phyloP scores from a whole-genome alignment of 2,888 invertebrate genomes.

The Rosalia funebris region DNA sequence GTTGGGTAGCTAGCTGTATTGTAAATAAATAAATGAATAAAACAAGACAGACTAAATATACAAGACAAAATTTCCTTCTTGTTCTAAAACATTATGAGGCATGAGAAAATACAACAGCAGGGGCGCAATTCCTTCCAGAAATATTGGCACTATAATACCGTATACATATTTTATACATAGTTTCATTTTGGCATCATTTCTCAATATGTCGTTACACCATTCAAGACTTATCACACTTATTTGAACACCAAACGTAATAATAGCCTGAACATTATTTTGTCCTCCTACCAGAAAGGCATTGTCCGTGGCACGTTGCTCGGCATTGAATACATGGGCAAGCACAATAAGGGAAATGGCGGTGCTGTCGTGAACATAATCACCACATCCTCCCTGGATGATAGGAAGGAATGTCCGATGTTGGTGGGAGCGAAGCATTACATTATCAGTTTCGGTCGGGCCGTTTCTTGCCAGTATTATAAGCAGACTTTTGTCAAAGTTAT shows the following conservation, averaged over 20 bases:
- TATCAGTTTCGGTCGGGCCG: constrained; percentile 64
- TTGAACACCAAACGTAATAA: too few relatives aligned
- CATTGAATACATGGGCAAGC: constrained; percentile 66
- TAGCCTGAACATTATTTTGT: too few relatives aligned
- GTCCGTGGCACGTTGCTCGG: constrained; percentile 64
- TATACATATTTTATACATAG: too few relatives aligned
- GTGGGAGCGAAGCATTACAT: constrained; percentile 69
- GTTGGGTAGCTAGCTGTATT: too few relatives aligned
- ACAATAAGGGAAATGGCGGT: constrained; percentile 70
- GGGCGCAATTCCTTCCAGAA: too few relatives aligned
- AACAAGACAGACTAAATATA: too few relatives aligned
- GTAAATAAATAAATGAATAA: too few relatives aligned
- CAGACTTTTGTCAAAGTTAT: constrained; percentile 55
- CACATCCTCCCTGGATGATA: constrained; percentile 67
- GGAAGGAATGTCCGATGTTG: constrained; percentile 68
- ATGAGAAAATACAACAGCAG: too few relatives aligned
- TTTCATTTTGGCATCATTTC: not conserved
- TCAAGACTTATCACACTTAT: too few relatives aligned
- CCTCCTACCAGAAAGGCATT: constrained; percentile 54
- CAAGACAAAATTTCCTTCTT: too few relatives aligned
- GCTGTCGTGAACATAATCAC: constrained; percentile 69
- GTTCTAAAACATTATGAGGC: too few relatives aligned
- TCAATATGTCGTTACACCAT: not conserved
- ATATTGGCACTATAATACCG: too few relatives aligned
- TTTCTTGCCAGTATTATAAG: constrained; percentile 41